Conservation (phyloP, 1,140 invertebrate genomes). For the Drosophila mayri region DNA sequence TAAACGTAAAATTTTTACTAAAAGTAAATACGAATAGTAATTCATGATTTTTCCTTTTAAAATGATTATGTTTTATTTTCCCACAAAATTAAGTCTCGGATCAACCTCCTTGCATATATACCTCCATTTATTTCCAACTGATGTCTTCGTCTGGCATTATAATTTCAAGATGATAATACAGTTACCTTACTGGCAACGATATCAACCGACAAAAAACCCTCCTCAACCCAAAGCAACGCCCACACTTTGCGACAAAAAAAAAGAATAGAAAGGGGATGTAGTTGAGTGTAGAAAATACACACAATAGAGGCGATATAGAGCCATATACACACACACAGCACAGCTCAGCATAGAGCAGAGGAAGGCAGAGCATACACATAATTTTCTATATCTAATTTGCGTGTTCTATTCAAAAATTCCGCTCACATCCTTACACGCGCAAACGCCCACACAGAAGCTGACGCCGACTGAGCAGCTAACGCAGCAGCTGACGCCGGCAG, state of each 20-base stretch:
- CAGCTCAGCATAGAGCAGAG: conserved; percentile 2
- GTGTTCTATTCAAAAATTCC: conserved; percentile 77
- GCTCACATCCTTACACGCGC: conserved; percentile 80
- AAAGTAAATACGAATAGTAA: too few species aligned
- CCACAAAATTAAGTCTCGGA: neutral
- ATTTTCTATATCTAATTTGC: conserved; percentile 77
- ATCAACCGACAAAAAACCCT: too few species aligned
- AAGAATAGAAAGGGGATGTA: neutral
- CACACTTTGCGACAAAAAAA: conserved; percentile 25
- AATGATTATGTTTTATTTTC: neutral
- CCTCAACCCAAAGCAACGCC: conserved; percentile 20
- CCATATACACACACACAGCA: conserved; percentile 34
- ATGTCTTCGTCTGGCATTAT: conserved; percentile 9
- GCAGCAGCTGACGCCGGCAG: conserved; percentile 35
- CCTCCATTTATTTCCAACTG: neutral
- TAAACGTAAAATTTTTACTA: too few species aligned
- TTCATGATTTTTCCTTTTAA: neutral
- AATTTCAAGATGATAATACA: conserved; percentile 42
- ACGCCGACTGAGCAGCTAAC: conserved; percentile 23
- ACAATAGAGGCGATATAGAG: conserved; percentile 64
- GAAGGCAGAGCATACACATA: conserved; percentile 50
- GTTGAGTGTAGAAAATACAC: neutral
- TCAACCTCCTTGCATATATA: neutral
- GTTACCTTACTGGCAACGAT: conserved; percentile 27
- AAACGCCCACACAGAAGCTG: conserved; percentile 67